Evolutionary conservation across 2,113 vertebrate genomes (phyloP), one percentile per base, ranked within the genome.

Genomic region (Mustela lutreola): DNA sequence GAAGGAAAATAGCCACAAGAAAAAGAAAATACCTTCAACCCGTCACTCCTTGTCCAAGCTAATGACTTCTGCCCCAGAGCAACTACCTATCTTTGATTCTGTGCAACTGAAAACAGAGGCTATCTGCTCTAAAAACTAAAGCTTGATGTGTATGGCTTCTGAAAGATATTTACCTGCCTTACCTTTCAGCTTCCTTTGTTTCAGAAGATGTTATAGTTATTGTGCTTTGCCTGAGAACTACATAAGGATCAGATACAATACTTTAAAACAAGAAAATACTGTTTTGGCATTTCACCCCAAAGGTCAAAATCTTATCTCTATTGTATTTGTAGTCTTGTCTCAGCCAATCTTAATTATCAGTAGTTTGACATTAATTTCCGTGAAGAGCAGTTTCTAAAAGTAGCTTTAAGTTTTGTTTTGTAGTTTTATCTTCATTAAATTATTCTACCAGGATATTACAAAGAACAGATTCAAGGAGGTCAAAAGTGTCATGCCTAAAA

Each of bases 371-470:
- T 83, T 60, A 90, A 79, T 58, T 79, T 93, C 26, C 53, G 24
- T 79, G 45, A 87, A 53, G 65, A 81, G 36, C 15, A 53, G 28
- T 87, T 81, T 63, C 73, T 81, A 63, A 73, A 87, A 81, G 42
- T 31, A 71, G 42, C 42, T 85, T 93, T 94, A 58, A 63, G 36
- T 93, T 96, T 50, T 89, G 19, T 84, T 89, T 70, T 80, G 75
- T 15, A 24, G 39, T 26, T 93, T 78, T 84, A 50, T 24, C 33
- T 50, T 85, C 78, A 71, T 3, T 71, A 79, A 94, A 79, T 50
- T 78, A n/a, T 62, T 84, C 62, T 62, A 42, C 4, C 28, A 50
- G 62, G 45, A 33, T 31, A 83, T 92, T 31, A 92, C 73, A 86
- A 86, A 36, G 31, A 85, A 89, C 22, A 31, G 45, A 65, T 33